Evolutionary conservation across 2,888 invertebrate genomes (phyloP).

Genomic region (Linyphia triangularis): DNA sequence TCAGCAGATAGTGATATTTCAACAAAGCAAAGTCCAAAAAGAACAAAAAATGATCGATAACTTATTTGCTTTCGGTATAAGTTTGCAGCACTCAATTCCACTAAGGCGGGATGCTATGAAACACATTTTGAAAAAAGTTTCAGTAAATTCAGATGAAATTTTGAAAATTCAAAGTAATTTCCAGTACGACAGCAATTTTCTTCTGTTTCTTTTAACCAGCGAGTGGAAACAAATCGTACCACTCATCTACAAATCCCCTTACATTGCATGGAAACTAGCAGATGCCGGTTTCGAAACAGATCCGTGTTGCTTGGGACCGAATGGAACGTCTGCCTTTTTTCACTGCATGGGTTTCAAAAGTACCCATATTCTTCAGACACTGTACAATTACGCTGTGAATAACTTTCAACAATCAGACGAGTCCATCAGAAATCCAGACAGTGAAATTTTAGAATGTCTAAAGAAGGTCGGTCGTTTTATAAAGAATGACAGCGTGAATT

Average conservation of each 20-base stretch:
- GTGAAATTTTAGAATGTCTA: neutral
- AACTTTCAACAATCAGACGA: conserved; percentile 14
- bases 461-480: neutral
- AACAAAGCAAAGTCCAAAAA: neutral
- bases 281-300: conserved; percentile 50
- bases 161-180: neutral
- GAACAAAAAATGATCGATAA: neutral
- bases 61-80: conserved; percentile 32
- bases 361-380: neutral
- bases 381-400: conserved; percentile 30
- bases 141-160: neutral
- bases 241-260: conserved; percentile 33
- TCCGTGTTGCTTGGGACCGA: neutral
- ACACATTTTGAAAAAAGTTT: conserved; percentile 13
- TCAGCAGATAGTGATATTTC: neutral
- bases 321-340: neutral
- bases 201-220: conserved; percentile 8
- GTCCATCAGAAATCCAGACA: neutral
- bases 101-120: conserved; percentile 1
- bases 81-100: neutral
- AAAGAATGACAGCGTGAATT: neutral
- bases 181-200: conserved; percentile 5
- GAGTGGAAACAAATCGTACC: neutral
- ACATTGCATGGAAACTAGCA: conserved; percentile 27
- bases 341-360: neutral